Base-by-base conservation (phyloP, 2,797 vertebrate species). In the Pangasius djambal region DNA sequence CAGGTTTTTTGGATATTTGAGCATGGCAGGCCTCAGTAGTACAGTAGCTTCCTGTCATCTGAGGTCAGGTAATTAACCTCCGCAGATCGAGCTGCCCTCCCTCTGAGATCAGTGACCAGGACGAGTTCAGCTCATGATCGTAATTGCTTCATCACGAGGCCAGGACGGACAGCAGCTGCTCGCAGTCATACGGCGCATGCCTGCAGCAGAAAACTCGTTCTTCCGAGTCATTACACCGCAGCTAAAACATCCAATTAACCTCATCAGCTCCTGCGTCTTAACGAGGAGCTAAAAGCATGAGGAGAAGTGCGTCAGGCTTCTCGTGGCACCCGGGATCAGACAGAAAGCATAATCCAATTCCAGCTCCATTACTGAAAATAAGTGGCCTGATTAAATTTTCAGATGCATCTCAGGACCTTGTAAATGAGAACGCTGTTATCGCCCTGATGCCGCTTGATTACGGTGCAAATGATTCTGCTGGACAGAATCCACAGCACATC, bases 321-420 rank as follows among this genome's bases (percentile, higher is more conserved):
- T 52, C 34, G 52, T 82, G 16, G 88, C 89, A 55, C 90, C 89
- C 2, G 88, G 7, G 86, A 90, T 89, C 91, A 87, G 89, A 93
- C 90, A 93, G 92, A 89, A 85, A 82, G 69, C 34, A 6, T 95
- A 94, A 95, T 95, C 94, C 90, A 92, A 94, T 95, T 94, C 92
- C 92, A 90, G 90, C 93, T 92, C 92, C 92, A 94, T 94, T 94
- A 94, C 87, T 89, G 92, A 90, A 94, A 90, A 94, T 94, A 94
- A 94, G 91, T 92, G 90, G 92, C 89, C 93, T 94, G 94, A 95
- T 95, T 94, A 93, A 88, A 94, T 95, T 94, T 94, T 94, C 92
- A 91, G 94, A 94, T 92, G 95, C 90, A 86, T 94, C 90, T 44
- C 89, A 92, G 87, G 88, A 92, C 93, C 89, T 90, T 91, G 86